Base-by-base conservation (phyloP, 2,888 invertebrate genomes). In the Desoria tigrina region DNA sequence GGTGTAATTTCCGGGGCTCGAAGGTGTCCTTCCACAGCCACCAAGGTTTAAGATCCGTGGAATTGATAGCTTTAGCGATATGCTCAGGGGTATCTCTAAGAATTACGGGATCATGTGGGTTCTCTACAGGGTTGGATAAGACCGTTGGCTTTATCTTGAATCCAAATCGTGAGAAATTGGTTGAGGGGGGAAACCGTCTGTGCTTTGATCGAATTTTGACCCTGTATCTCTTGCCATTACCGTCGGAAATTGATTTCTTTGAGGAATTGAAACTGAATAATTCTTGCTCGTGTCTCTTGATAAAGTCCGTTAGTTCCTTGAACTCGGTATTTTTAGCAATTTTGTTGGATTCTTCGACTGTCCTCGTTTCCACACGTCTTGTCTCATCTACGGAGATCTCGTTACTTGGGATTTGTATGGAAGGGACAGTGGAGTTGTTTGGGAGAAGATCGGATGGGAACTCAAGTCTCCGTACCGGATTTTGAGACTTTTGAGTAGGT, bases 151-250 rank as follows among this genome's bases (percentile, higher is more conserved):
- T n/a, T 39, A 49, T 49, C 21, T 49, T 49, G 14, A 49, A 16
- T 18, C 49, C 49, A 21, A 49, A 49, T 21, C 18, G 9, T 7
- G 49, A 49, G 18, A 49, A 49, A 49, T 11, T 49, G n/a, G 9
- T 7, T 16, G 14, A 7, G n/a, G n/a, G n/a, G n/a, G n/a, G n/a
- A n/a, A n/a, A n/a, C n/a, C n/a, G n/a, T n/a, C n/a, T n/a, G n/a
- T n/a, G n/a, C n/a, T 49, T 49, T 49, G 7, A 16, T 49, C 49
- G 49, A 7, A 49, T 49, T 49, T 21, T 11, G 7, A 49, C 49
- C 18, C 49, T 9, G 49, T 49, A 49, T n/a, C 49, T 11, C n/a
- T 18, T 49, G 18, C 7, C 14, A 49, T 18, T 18, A n/a, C n/a
- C n/a, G n/a, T n/a, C n/a, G n/a, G n/a, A n/a, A n/a, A n/a, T n/a